phyloP scores from a whole-genome alignment of 2,113 vertebrate species.

The Butastur rufipennis region DNA sequence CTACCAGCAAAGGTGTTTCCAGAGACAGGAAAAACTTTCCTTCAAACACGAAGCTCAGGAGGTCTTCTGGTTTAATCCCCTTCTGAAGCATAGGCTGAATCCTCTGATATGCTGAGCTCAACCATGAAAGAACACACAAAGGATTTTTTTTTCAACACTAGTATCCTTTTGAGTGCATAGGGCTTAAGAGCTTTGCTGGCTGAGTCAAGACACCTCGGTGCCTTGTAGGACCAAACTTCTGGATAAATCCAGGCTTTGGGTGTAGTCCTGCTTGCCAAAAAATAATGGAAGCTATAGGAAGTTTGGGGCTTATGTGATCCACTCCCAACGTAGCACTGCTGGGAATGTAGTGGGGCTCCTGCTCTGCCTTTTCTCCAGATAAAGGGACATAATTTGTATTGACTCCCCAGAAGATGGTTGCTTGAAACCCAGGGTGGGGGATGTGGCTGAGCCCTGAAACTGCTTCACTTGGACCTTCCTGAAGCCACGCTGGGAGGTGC shows the following conservation, averaged over 20 bases:
- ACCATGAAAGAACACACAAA: neutral
- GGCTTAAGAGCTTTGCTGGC: neutral
- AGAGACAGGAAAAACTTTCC: neutral
- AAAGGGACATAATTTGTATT: neutral
- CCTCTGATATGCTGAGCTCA: neutral
- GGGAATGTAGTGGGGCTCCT: neutral
- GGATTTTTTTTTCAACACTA: neutral
- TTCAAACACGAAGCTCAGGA: neutral
- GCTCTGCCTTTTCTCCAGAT: neutral
- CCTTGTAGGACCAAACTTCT: neutral
- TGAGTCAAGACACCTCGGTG: neutral
- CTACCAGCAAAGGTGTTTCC: neutral
- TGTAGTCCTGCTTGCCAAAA: neutral
- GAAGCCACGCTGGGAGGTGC: neutral
- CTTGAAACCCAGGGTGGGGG: neutral
- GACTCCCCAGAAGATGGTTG: neutral
- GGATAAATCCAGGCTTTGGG: neutral
- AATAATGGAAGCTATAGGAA: neutral
- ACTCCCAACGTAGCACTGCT: neutral
- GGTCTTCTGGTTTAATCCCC: neutral
- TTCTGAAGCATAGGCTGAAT: neutral
- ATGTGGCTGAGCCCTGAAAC: neutral
- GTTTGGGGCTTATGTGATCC: neutral
- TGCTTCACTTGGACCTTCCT: neutral
- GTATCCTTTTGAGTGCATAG: neutral